Conservation (phyloP, 2,113 vertebrate species). For the Embiotoca jacksoni region DNA sequence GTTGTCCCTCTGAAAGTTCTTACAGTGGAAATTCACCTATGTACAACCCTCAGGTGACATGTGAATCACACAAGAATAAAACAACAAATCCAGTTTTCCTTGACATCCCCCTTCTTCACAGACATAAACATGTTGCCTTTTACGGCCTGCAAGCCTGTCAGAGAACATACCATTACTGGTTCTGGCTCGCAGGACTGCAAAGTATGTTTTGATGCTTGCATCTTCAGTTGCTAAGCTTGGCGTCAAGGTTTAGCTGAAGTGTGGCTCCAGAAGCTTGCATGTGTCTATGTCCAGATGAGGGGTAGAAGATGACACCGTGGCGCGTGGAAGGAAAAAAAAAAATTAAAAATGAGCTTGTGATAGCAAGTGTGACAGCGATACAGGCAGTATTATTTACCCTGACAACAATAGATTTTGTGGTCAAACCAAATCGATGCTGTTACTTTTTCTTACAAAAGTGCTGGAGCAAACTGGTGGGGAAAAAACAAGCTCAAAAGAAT, state of each 20-base stretch:
- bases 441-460: conserved; percentile 35
- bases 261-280: conserved; percentile 13
- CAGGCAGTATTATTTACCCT: conserved; percentile 26
- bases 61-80: not conserved
- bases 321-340: not conserved
- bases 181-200: conserved; percentile 16
- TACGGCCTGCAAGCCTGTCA: conserved; percentile 1
- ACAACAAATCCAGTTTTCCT: not conserved
- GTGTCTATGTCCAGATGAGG: conserved; percentile 15
- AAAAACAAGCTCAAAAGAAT: conserved; percentile 12
- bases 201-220: conserved; percentile 7
- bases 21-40: not conserved
- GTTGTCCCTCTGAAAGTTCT: not conserved
- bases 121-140: conserved; percentile 14
- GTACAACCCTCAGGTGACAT: not conserved
- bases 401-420: conserved; percentile 53
- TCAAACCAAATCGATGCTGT: conserved; percentile 44
- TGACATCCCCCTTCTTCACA: not conserved
- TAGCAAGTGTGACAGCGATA: conserved; percentile 18
- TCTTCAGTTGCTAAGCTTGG: conserved; percentile 12
- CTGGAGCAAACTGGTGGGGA: conserved; percentile 24
- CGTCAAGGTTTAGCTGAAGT: conserved; percentile 28
- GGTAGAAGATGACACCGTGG: conserved; percentile 1
- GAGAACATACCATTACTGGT: not conserved
- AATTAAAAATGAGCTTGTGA: not conserved